phyloP scores from a whole-genome alignment of 2,113 vertebrate genomes.

The Neopipo cinnamomea region DNA sequence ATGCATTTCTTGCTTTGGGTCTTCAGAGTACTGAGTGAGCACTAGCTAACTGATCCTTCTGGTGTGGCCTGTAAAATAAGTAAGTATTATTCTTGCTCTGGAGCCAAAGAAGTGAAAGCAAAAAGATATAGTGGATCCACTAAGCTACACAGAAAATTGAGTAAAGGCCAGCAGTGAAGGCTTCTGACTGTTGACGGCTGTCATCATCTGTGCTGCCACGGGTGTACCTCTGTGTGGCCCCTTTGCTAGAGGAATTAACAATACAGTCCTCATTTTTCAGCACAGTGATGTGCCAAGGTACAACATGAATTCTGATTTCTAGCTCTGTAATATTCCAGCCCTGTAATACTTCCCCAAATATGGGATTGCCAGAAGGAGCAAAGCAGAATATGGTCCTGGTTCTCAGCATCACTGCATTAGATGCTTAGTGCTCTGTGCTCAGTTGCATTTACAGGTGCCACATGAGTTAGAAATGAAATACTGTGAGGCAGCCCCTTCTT shows the following conservation, averaged over 20 bases:
- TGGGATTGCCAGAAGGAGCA: neutral
- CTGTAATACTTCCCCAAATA: neutral
- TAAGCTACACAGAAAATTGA: neutral
- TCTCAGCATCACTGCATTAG: neutral
- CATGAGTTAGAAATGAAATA: neutral
- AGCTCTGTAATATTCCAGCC: neutral
- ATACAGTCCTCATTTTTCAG: neutral
- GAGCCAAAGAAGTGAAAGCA: neutral
- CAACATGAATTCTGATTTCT: neutral
- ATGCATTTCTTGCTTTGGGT: neutral
- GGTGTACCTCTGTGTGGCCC: neutral
- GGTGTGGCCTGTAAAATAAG: neutral
- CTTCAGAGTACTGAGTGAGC: neutral
- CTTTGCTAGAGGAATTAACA: neutral
- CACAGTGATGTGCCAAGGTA: neutral
- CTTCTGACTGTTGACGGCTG: neutral
- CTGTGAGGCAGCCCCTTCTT: neutral
- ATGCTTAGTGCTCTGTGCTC: neutral
- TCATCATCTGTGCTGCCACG: neutral
- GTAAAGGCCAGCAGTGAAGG: neutral
- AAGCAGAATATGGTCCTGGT: neutral
- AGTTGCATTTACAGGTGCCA: neutral
- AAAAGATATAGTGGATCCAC: neutral
- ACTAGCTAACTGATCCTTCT: neutral
- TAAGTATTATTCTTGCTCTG: conserved; percentile 17